phyloP scores from a whole-genome alignment of 2,797 vertebrate species.

The Tragopan temminckii region DNA sequence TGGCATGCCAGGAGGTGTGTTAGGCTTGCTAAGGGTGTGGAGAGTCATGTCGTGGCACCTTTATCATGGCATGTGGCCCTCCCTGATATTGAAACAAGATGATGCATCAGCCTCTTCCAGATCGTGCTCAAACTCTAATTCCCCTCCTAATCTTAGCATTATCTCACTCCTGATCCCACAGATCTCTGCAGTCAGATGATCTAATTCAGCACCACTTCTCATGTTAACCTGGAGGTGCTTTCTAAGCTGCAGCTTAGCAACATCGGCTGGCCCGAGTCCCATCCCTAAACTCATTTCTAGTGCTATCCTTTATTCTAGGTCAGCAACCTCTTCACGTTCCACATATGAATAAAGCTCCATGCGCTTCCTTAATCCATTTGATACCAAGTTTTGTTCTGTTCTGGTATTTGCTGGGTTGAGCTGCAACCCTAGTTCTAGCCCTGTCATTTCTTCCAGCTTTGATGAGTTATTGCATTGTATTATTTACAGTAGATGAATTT shows the following conservation, averaged over 20 bases:
- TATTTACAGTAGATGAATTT: background rate
- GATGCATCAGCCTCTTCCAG: conserved; percentile 23
- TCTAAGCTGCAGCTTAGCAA: background rate
- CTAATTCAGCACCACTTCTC: background rate
- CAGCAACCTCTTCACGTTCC: conserved; percentile 10
- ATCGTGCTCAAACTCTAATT: conserved; percentile 31
- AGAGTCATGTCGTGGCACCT: conserved; percentile 12
- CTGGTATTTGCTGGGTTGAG: background rate
- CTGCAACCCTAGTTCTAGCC: background rate
- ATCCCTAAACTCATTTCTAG: background rate
- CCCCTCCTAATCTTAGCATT: background rate
- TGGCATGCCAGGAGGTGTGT: background rate
- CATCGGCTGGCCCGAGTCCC: background rate
- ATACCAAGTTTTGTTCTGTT: background rate
- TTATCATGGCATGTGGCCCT: background rate
- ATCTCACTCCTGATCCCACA: conserved; percentile 16
- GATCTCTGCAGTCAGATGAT: conserved; percentile 20
- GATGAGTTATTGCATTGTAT: background rate
- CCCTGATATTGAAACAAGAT: conserved; percentile 29
- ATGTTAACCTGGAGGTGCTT: background rate
- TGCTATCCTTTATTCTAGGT: background rate
- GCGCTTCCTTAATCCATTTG: background rate
- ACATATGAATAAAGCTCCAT: background rate
- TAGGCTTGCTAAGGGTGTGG: conserved; percentile 30
- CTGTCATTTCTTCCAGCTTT: background rate